Evolutionary conservation across 2,888 invertebrate species (phyloP).

Genomic region (Auanema freiburgensis): DNA sequence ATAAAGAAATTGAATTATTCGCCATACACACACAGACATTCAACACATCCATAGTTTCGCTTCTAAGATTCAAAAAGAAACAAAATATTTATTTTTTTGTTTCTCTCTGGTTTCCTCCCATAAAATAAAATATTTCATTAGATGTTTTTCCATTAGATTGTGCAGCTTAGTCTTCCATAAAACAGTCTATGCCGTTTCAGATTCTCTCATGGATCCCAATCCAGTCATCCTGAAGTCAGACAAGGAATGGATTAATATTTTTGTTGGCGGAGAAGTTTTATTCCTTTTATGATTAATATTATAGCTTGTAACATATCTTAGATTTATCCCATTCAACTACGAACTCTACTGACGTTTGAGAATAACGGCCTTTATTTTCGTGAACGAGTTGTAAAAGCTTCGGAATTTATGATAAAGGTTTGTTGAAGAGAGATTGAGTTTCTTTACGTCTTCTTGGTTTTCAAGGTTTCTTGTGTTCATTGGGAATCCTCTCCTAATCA

Average conservation of each 20-base stretch:
- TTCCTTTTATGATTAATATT: neutral
- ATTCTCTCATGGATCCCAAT: neutral
- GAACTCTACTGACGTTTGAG: slow-evolving; percentile 31
- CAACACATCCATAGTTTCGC: too few relatives aligned
- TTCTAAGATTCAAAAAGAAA: too few relatives aligned
- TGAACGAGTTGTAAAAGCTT: slow-evolving; percentile 26
- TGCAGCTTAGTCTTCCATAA: too few relatives aligned
- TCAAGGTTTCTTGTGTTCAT: slow-evolving; percentile 26
- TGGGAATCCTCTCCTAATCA: slow-evolving; percentile 43
- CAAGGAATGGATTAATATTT: slow-evolving; percentile 39
- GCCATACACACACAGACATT: too few relatives aligned
- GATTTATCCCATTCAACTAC: slow-evolving; percentile 38
- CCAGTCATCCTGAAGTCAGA: slow-evolving; percentile 31
- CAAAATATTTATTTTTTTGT: too few relatives aligned
- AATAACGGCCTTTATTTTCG: slow-evolving; percentile 33
- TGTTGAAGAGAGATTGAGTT: slow-evolving; percentile 10
- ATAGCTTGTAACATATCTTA: slow-evolving; percentile 6
- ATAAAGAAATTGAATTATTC: too few relatives aligned
- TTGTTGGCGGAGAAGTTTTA: slow-evolving; percentile 33
- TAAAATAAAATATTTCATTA: too few relatives aligned
- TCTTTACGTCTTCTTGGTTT: neutral
- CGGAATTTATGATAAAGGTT: slow-evolving; percentile 17
- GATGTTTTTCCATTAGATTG: too few relatives aligned
- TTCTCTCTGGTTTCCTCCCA: too few relatives aligned
- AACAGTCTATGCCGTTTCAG: too few relatives aligned